phyloP scores from a whole-genome alignment of 1,140 invertebrate genomes.

The Ylistrum balloti region DNA sequence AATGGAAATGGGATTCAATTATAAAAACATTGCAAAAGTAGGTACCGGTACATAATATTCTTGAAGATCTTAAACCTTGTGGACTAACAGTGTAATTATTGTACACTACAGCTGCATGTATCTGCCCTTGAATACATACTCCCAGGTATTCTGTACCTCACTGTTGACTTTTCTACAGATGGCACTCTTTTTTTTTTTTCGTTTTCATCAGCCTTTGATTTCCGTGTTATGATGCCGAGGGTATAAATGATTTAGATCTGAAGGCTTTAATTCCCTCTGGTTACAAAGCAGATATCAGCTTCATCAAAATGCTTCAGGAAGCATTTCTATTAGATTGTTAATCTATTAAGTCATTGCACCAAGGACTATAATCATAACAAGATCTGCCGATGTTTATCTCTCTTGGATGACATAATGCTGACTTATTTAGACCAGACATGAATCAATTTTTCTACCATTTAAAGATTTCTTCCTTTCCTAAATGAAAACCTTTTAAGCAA shows the following conservation, averaged over 20 bases:
- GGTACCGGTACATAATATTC: no score
- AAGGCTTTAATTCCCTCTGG: background rate
- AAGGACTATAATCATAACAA: background rate
- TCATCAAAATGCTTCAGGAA: background rate
- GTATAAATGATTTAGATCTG: background rate
- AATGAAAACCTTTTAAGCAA: background rate
- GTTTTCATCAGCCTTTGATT: background rate
- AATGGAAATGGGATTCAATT: no score
- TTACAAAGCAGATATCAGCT: background rate
- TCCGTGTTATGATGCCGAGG: background rate
- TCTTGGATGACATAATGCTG: background rate
- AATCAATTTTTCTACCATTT: background rate
- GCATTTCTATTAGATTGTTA: background rate
- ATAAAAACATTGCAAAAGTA: no score
- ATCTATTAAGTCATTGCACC: background rate
- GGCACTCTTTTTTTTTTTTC: no score
- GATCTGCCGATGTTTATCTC: background rate
- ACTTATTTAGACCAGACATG: background rate
- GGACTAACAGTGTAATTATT: no score
- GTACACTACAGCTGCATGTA: no score
- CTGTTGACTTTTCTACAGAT: no score
- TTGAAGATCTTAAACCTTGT: no score
- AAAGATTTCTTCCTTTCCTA: background rate
- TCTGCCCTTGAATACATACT: no score
- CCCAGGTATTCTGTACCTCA: no score